Base-by-base conservation (phyloP, 53 echinoderm and acorn worm species). In the Luidia sarsii region DNA sequence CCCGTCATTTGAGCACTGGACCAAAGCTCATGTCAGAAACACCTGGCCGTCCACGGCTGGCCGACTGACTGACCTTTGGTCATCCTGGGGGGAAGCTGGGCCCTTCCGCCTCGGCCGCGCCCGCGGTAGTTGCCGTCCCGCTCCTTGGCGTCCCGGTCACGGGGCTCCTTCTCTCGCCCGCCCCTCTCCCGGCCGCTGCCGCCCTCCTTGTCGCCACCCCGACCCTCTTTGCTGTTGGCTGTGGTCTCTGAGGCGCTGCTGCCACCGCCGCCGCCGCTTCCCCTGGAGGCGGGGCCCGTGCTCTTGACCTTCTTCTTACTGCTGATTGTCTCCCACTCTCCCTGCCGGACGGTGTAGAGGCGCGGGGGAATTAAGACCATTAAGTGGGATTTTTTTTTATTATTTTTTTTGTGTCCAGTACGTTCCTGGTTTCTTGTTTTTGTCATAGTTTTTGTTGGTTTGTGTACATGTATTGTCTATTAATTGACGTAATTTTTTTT, bases 41-140 rank as follows among this genome's bases (percentile, higher is more conserved):
- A n/a, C n/a, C n/a, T n/a, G n/a, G n/a, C n/a, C n/a, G n/a, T n/a
- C n/a, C n/a, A n/a, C n/a, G n/a, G n/a, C n/a, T n/a, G n/a, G n/a
- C n/a, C n/a, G n/a, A 3, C 34, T 63, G 4, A 71, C 90, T 61
- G 22, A 97, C 99, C 99, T 91, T 91, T 94, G 36, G 95, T 82
- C 99, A 99, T 99, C 52, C 99, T 83, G 2, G 99, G 99, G 20
- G 99, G 99, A 19, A 95, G 80, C 49, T 86, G 94, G 10, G 94
- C 99, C 48, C 93, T 63, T 19, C 91, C 89, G 27, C 91, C 91
- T 67, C 94, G 83, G 22, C 94, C 94, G 14, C 92, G 59, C 20
- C 93, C 84, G 61, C 67, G 75, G 50, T 84, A 71, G 63, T 50
- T 73, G 2, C 83, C 70, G 33, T 83, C 83, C 62, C 83, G 54